Percentiles rank a stretch among this genome's conserved stretches.
These are phyloP conservation scores for Falcaria lacertinaria DNA, from an alignment of 2,888 invertebrate genomes.

Conservation along the genomic window DNA sequence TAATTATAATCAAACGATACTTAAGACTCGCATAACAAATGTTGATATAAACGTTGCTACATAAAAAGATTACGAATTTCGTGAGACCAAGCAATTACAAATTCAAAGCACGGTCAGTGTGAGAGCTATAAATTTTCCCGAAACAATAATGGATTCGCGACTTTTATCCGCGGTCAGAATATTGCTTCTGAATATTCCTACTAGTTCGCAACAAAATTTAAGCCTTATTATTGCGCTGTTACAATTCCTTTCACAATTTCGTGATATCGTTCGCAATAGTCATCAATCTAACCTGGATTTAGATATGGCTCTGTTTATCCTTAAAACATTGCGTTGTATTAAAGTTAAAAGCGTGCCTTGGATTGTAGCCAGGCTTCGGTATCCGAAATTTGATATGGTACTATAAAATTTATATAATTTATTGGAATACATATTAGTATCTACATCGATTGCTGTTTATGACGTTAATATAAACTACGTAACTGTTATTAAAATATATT, in stretches of 20 bases:
- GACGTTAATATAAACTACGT: too few relatives aligned
- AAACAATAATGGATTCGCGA: slow-evolving; percentile 48
- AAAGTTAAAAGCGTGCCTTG: slow-evolving; percentile 51
- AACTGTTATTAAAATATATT: too few relatives aligned
- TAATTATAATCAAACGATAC: slow-evolving; percentile 25
- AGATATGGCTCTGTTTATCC: slow-evolving; percentile 29
- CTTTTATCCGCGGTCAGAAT: slow-evolving; percentile 27
- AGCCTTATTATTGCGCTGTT: slow-evolving; percentile 25
- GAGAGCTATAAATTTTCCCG: slow-evolving; percentile 47
- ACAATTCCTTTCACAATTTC: slow-evolving; percentile 17
- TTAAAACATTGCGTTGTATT: slow-evolving; percentile 34
- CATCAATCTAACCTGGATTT: slow-evolving; percentile 25
- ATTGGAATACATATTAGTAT: slow-evolving; percentile 1
- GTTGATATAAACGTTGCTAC: slow-evolving; percentile 28
- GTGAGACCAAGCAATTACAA: slow-evolving; percentile 46
- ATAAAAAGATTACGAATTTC: slow-evolving; percentile 36
- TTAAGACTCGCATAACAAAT: slow-evolving; percentile 22
- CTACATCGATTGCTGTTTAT: background rate
- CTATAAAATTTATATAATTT: too few relatives aligned
- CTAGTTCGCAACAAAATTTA: slow-evolving; percentile 20
- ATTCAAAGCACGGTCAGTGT: slow-evolving; percentile 46
- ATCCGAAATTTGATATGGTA: too few relatives aligned
- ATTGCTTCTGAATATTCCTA: slow-evolving; percentile 23
- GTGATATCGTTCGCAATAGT: slow-evolving; percentile 10
- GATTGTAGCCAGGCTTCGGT: slow-evolving; percentile 54